Conservation (phyloP, 2,113 vertebrate species). For the Muscicapa adusta region DNA sequence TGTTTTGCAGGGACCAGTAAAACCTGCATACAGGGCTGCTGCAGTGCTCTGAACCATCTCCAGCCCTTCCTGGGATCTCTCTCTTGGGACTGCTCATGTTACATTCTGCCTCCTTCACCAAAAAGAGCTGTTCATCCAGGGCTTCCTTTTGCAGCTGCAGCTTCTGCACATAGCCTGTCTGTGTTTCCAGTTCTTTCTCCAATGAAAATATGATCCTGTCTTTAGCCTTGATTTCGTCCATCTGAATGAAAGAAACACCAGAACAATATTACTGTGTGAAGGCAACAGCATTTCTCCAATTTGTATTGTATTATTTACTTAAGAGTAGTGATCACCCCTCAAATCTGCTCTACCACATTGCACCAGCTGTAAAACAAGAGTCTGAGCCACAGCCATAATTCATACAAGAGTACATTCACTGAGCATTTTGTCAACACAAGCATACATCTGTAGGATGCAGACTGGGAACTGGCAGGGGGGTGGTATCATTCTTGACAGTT, state of each 20-base stretch:
- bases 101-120: conserved; percentile 96
- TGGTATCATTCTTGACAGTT: neutral
- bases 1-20: neutral
- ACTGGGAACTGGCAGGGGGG: accelerated
- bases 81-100: conserved; percentile 95
- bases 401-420: neutral
- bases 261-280: neutral
- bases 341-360: neutral
- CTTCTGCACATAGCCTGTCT: conserved; percentile 89
- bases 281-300: neutral
- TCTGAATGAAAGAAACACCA: conserved; percentile 75
- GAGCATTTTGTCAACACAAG: neutral
- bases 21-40: conserved; percentile 87
- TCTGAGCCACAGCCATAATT: neutral
- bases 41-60: conserved; percentile 94
- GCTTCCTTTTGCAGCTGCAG: conserved; percentile 96
- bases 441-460: neutral
- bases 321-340: neutral
- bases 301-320: neutral
- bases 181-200: conserved; percentile 94
- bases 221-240: conserved; percentile 98
- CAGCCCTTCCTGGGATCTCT: conserved; percentile 93
- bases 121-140: conserved; percentile 94
- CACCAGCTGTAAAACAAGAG: neutral
- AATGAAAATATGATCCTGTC: conserved; percentile 93